A percentile compares a stretch with the other conserved stretches of the same genome.
These are phyloP conservation scores for Rhinolophus ferrumequinum DNA, from an alignment of 2,113 vertebrate species.

Conservation along the genomic window DNA sequence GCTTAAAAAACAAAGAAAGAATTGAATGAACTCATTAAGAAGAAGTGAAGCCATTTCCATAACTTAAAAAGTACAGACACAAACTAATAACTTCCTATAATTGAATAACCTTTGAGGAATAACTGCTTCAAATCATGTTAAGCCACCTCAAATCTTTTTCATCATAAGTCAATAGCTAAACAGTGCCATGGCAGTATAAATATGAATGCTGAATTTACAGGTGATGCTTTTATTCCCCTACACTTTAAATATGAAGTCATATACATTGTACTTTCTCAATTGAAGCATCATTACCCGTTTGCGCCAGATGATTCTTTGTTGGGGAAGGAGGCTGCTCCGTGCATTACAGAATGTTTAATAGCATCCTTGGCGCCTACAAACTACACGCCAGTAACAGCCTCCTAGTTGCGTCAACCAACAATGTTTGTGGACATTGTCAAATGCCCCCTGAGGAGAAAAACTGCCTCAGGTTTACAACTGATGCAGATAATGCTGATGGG, in stretches of 20 bases:
- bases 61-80: not conserved
- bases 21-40: constrained; percentile 49
- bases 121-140: not conserved
- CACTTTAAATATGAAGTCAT: not conserved
- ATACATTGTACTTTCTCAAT: not conserved
- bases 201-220: not conserved
- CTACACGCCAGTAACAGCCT: not conserved
- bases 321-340: not conserved
- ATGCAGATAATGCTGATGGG: not conserved
- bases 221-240: not conserved
- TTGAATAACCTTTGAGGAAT: not conserved
- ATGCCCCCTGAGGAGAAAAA: not conserved
- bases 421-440: not conserved
- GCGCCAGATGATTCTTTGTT: not conserved
- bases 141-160: not conserved
- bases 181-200: not conserved
- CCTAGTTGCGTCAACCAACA: not conserved
- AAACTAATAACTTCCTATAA: not conserved
- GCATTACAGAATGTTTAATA: not conserved
- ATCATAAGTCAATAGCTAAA: not conserved
- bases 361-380: not conserved
- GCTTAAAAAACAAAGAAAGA: constrained; percentile 80
- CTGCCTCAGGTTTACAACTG: not conserved
- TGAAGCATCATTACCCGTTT: not conserved
- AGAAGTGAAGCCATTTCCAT: constrained; percentile 31